These are phyloP conservation scores for Zosterops borbonicus DNA, from an alignment of 2,113 vertebrate genomes.

Conservation along the genomic window DNA sequence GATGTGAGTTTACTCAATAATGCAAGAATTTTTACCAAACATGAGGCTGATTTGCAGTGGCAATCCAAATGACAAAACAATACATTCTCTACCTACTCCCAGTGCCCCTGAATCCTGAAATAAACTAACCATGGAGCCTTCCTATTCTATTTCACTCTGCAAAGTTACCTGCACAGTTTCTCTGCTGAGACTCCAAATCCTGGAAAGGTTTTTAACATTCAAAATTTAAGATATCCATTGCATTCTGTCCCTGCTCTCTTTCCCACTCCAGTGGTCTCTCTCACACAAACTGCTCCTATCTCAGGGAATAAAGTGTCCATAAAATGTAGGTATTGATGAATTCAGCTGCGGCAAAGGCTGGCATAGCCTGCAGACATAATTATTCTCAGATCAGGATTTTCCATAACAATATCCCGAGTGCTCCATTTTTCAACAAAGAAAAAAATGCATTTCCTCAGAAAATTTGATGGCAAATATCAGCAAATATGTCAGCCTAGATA, in stretches of 20 bases:
- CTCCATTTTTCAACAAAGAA: conserved; percentile 10
- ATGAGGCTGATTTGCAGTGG: neutral
- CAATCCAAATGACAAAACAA: neutral
- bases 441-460: neutral
- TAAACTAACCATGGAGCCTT: fast-evolving
- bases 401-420: neutral
- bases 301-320: neutral
- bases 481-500: neutral
- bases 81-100: neutral
- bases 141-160: neutral
- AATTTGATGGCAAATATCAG: neutral
- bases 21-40: neutral
- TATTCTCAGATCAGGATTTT: neutral
- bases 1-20: neutral
- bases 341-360: neutral
- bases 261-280: neutral
- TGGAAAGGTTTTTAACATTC: neutral
- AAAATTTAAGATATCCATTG: fast-evolving
- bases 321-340: neutral
- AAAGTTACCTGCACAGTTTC: neutral
- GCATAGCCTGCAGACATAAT: neutral
- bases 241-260: neutral
- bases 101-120: neutral
- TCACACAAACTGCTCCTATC: neutral
- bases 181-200: neutral